Conservation (phyloP, 2,888 invertebrate species). For the Noctua janthina region DNA sequence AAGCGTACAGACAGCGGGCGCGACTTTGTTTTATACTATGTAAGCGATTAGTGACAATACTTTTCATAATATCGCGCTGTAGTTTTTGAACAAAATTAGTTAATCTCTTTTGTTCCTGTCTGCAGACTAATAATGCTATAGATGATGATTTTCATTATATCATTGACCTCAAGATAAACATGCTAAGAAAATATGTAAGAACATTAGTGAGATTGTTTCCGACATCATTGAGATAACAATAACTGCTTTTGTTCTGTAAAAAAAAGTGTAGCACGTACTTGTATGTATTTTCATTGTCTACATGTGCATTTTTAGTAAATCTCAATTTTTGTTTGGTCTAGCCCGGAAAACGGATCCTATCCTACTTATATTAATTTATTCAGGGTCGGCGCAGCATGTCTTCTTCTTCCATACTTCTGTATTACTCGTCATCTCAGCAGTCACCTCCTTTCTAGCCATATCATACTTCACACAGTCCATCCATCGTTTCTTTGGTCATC, state of each 20-base stretch:
- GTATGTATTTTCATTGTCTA: neutral
- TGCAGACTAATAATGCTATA: neutral
- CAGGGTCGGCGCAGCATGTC: no score
- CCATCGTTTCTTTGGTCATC: no score
- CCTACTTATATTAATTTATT: no score
- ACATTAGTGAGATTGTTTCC: constrained; percentile 40
- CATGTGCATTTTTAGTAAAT: neutral
- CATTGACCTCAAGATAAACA: constrained; percentile 12
- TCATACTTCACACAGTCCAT: no score
- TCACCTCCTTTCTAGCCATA: no score
- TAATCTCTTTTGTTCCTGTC: neutral
- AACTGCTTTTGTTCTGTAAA: constrained; percentile 9
- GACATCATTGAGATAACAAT: constrained; percentile 30
- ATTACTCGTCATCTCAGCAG: no score
- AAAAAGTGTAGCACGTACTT: neutral
- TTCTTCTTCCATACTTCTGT: no score
- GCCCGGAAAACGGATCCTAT: neutral
- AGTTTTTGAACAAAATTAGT: neutral
- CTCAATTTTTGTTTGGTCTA: neutral
- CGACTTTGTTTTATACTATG: no score
- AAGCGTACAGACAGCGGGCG: no score
- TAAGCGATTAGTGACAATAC: neutral
- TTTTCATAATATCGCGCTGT: neutral
- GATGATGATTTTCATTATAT: neutral
- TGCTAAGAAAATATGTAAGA: neutral